Conservation (phyloP, 2,797 vertebrate species). For the Prionace glauca region DNA sequence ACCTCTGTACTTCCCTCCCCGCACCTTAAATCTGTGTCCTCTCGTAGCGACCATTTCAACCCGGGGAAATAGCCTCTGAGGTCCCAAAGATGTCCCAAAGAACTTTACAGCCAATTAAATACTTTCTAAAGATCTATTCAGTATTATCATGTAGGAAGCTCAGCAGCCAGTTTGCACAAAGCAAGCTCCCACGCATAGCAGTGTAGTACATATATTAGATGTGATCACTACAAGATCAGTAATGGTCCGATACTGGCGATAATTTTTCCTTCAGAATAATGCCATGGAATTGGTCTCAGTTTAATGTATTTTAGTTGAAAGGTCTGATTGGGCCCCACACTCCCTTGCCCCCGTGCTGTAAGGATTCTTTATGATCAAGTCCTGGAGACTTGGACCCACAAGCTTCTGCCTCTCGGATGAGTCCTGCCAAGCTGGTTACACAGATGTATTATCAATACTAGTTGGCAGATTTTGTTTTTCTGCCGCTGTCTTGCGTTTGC, state of each 20-base stretch:
- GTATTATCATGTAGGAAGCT: not conserved
- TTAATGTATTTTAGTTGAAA: not conserved
- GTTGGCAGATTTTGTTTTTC: not conserved
- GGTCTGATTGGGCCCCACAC: no score
- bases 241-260: not conserved
- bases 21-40: no score
- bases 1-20: no score
- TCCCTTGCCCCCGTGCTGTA: not conserved
- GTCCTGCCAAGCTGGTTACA: not conserved
- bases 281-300: not conserved
- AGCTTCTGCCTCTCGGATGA: not conserved
- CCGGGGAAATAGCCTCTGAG: no score
- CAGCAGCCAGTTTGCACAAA: not conserved
- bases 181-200: not conserved
- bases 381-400: not conserved
- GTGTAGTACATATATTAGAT: not conserved
- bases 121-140: not conserved
- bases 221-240: not conserved
- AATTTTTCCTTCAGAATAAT: not conserved
- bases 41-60: no score
- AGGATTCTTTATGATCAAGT: not conserved
- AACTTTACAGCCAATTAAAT: not conserved
- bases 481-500: not conserved
- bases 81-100: no score
- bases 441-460: no score